Conservation (phyloP, 2,113 vertebrate species). For the Pantherophis guttatus region DNA sequence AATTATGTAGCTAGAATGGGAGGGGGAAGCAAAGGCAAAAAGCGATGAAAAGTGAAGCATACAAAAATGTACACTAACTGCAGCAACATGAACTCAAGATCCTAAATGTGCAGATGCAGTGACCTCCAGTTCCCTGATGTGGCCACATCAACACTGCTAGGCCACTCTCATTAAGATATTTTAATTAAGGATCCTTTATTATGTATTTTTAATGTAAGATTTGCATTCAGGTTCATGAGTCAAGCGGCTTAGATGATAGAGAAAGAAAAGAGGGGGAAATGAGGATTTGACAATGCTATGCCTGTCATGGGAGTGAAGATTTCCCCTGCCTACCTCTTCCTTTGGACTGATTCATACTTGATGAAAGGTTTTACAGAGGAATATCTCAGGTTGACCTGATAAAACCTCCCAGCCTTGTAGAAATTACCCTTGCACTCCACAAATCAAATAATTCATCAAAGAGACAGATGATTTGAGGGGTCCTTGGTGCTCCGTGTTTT, state of each 20-base stretch:
- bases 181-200: slow-evolving; percentile 19
- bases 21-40: not conserved
- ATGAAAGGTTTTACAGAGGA: not conserved
- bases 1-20: not conserved
- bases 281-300: not conserved
- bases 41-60: not conserved
- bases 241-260: not conserved
- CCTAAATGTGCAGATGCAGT: not conserved
- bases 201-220: slow-evolving; percentile 20
- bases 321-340: not conserved
- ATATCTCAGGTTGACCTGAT: not conserved
- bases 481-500: not conserved
- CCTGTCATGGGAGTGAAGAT: not conserved
- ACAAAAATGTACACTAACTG: not conserved
- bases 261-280: not conserved
- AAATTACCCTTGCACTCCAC: not conserved
- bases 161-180: slow-evolving; percentile 10
- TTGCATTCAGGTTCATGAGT: not conserved
- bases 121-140: not conserved
- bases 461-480: not conserved
- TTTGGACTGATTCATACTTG: not conserved
- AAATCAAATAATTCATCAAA: not conserved
- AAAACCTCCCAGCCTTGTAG: not conserved
- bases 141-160: not conserved
- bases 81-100: not conserved